Percentiles rank a stretch among this genome's conserved stretches.
These are phyloP conservation scores for Axis porcinus DNA, from an alignment of 2,113 vertebrate species.

Conservation along the genomic window DNA sequence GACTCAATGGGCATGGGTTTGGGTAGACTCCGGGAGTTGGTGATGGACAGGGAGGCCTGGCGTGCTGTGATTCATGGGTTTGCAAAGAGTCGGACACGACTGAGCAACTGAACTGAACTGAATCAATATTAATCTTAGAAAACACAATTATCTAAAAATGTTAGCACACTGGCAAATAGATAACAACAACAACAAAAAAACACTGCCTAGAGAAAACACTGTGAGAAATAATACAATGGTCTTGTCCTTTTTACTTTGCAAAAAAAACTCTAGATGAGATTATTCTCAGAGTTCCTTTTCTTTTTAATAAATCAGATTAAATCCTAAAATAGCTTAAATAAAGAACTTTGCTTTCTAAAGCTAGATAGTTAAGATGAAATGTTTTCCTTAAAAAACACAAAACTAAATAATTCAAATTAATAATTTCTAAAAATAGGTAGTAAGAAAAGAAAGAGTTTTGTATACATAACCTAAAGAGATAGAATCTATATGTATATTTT, in stretches of 20 bases:
- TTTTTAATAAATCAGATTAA: neutral
- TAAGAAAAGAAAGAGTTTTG: neutral
- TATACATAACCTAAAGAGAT: neutral
- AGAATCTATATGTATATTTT: neutral
- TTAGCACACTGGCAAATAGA: neutral
- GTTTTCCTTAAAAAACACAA: neutral
- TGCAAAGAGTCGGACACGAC: too few species aligned
- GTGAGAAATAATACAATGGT: conserved; percentile 1
- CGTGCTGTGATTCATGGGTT: too few species aligned
- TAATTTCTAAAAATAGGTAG: neutral
- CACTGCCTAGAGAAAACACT: neutral
- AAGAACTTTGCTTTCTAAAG: conserved; percentile 28
- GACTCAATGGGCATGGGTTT: too few species aligned
- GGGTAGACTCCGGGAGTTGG: too few species aligned
- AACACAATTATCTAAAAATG: neutral
- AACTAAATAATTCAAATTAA: neutral
- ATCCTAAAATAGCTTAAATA: neutral
- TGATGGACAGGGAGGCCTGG: too few species aligned
- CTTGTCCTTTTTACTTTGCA: conserved; percentile 6
- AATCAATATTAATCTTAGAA: neutral
- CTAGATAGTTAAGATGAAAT: neutral
- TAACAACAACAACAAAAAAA: neutral
- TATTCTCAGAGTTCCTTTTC: neutral
- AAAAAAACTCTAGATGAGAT: neutral
- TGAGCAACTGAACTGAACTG: too few species aligned